phyloP scores from a whole-genome alignment of 2,113 vertebrate genomes.

The Uria aalge region DNA sequence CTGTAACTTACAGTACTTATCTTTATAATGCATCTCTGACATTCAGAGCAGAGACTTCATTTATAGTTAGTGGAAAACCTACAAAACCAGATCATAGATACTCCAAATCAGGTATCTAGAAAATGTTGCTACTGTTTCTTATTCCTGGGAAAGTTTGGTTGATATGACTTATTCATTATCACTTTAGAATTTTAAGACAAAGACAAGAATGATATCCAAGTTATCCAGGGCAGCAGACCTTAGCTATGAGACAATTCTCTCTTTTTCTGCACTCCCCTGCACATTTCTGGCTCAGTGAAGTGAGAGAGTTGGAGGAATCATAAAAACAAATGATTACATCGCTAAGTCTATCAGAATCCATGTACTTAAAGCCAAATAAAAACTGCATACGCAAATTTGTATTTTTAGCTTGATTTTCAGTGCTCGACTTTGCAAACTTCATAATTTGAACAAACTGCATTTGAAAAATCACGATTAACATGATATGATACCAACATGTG shows the following conservation, averaged over 20 bases:
- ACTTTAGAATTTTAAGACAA: not conserved
- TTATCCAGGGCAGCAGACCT: not conserved
- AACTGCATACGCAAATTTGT: not conserved
- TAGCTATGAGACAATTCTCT: not conserved
- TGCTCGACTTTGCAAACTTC: not conserved
- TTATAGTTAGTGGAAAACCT: not conserved
- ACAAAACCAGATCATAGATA: not conserved
- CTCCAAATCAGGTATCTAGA: not conserved
- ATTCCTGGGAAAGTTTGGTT: not conserved
- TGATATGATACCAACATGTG: too few species aligned
- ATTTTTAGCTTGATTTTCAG: not conserved
- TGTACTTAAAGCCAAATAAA: not conserved
- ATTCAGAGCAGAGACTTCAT: not conserved
- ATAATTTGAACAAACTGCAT: not conserved
- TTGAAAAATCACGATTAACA: not conserved
- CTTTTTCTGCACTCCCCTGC: not conserved
- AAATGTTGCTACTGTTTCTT: not conserved
- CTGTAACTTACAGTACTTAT: not conserved
- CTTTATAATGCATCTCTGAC: not conserved
- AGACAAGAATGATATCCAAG: not conserved
- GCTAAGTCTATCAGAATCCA: not conserved
- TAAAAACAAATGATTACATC: not conserved
- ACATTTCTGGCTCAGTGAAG: not conserved
- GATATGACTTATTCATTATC: not conserved
- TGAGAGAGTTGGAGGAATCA: not conserved